Base-by-base conservation (phyloP, 1,140 invertebrate genomes). In the Lerema accius region DNA sequence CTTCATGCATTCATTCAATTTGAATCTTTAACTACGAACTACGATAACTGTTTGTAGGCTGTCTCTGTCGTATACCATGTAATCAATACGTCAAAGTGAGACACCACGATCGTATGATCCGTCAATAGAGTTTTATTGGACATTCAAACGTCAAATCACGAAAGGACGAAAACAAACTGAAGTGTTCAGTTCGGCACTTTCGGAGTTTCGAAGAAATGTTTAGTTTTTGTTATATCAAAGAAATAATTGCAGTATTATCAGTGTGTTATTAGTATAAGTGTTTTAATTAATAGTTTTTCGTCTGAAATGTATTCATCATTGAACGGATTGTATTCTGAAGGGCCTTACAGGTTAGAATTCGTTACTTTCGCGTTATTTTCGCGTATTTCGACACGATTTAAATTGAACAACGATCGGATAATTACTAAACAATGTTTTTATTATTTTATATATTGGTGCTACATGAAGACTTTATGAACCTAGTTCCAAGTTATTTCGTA, bases 101-200 rank as follows among this genome's bases (percentile, higher is more conserved):
- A 81, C n/a, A 39, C 67, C 28, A 46, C 6, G 67, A 89, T 89
- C 86, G 83, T 89, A 89, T 76, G 86, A 89, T 89, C 73, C 79
- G 77, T 82, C 82, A 78, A 65, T 45, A 65, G 64, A 76, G 69
- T 70, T 74, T 70, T 60, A 84, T 81, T 81, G 82, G 77, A 56
- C 62, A 67, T 40, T 37, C 19, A 64, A 73, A 85, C 76, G 85
- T 86, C 84, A 85, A 78, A 65, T 66, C 69, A 72, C 78, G 69
- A 75, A 76, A 71, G 45, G 43, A 79, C 62, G 73, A 88, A 84
- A 88, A 86, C 84, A 86, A 82, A 78, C 68, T 65, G 23, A 45
- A 62, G 67, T 50, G 26, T 46, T 13, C 40, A 16, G 39, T 67
- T 37, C 35, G 35, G 35, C 35, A 37, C 35, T 37, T 75, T 70